phyloP scores from a whole-genome alignment of 2,113 vertebrate genomes.

The Eira barbara region DNA sequence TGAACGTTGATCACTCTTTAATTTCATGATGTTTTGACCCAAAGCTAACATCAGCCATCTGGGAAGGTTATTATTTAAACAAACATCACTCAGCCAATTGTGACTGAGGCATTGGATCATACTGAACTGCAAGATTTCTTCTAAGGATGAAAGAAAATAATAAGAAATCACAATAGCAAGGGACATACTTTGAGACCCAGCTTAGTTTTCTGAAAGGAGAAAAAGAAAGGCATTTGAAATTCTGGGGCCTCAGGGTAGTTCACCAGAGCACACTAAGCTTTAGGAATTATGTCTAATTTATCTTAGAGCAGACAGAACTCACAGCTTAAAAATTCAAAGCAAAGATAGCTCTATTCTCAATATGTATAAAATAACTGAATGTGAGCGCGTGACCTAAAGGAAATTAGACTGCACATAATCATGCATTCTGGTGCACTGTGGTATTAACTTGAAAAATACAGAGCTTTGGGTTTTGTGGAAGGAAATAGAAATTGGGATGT shows the following conservation, averaged over 20 bases:
- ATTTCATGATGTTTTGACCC: constrained; percentile 59
- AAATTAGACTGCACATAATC: constrained; percentile 57
- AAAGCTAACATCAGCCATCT: constrained; percentile 69
- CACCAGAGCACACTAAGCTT: constrained; percentile 58
- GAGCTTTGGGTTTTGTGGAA: constrained; percentile 52
- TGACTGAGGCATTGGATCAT: constrained; percentile 71
- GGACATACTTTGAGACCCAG: constrained; percentile 39
- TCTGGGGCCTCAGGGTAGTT: constrained; percentile 45
- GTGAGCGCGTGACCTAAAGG: constrained; percentile 58
- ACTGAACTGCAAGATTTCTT: constrained; percentile 72
- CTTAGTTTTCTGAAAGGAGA: constrained; percentile 67
- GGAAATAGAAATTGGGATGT: background rate
- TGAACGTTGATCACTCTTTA: constrained; percentile 54
- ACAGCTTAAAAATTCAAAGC: constrained; percentile 55
- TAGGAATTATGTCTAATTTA: constrained; percentile 66
- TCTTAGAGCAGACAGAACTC: constrained; percentile 64
- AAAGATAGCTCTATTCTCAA: constrained; percentile 45
- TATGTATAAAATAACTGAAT: constrained; percentile 21
- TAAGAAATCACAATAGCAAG: constrained; percentile 73
- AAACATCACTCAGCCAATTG: constrained; percentile 62
- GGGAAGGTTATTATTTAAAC: constrained; percentile 78
- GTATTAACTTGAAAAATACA: constrained; percentile 60
- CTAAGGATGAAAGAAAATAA: constrained; percentile 68
- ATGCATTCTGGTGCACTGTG: constrained; percentile 39
- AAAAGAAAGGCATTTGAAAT: constrained; percentile 67